Conservation (phyloP, 2,888 invertebrate species). For the Panopea generosa region DNA sequence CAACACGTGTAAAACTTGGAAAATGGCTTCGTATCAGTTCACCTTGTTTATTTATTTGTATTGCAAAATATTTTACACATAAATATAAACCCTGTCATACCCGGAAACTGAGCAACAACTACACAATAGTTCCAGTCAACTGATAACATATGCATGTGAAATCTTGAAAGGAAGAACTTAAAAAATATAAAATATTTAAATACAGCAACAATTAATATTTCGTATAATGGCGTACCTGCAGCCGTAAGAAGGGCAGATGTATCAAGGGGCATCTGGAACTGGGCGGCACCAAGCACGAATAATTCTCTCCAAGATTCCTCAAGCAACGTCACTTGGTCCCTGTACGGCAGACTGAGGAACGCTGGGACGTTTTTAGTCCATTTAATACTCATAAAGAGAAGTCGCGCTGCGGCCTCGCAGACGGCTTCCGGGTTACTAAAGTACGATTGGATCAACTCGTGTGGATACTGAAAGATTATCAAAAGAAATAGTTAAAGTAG, state of each 20-base stretch:
- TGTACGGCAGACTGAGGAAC: conserved; percentile 90
- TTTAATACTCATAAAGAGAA: conserved; percentile 95
- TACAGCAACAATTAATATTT: background rate
- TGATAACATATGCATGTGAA: too few relatives aligned
- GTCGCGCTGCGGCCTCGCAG: conserved; percentile 95
- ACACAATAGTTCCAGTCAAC: too few relatives aligned
- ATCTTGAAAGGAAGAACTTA: background rate
- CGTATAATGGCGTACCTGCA: conserved; percentile 70
- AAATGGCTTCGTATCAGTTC: too few relatives aligned
- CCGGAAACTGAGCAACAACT: too few relatives aligned
- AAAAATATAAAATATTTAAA: background rate
- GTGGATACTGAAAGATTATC: conserved; percentile 81
- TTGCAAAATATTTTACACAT: too few relatives aligned
- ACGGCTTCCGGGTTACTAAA: conserved; percentile 89
- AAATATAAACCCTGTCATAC: too few relatives aligned
- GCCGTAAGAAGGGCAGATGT: conserved; percentile 89
- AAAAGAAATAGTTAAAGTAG: too few relatives aligned
- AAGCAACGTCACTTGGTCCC: conserved; percentile 91
- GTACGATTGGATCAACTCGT: conserved; percentile 78
- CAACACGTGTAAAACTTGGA: too few relatives aligned
- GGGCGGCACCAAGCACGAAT: conserved; percentile 95
- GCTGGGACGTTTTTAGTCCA: conserved; percentile 94
- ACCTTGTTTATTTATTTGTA: too few relatives aligned
- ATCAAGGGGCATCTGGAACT: conserved; percentile 92
- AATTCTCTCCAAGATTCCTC: conserved; percentile 96